Conservation (phyloP, 37 sponge, comb jelly and placozoan species). For the Diacarnus erythraeanus region DNA sequence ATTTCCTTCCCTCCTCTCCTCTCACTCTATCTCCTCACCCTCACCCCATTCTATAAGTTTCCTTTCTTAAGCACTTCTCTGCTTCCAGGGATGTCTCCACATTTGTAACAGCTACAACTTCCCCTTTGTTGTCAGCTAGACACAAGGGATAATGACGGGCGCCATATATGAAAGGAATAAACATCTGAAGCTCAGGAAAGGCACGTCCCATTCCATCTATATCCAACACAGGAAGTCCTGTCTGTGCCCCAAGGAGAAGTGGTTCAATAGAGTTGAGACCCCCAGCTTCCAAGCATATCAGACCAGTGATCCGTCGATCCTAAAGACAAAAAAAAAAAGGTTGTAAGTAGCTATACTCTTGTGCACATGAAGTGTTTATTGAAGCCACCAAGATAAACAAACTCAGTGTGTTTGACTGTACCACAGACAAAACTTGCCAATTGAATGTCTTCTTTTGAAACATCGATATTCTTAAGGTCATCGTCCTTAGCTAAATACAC, state of each 20-base stretch:
- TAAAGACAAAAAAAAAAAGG: constrained; percentile 1
- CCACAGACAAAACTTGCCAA: too few relatives aligned
- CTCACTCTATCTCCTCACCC: constrained; percentile 19
- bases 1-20: neutral
- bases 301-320: constrained; percentile 43
- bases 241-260: constrained; percentile 59
- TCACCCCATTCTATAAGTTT: constrained; percentile 77
- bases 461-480: constrained; percentile 22
- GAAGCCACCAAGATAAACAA: too few relatives aligned
- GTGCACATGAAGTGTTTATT: too few relatives aligned
- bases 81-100: constrained; percentile 31
- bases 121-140: constrained; percentile 65
- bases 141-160: constrained; percentile 43
- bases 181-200: constrained; percentile 93
- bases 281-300: constrained; percentile 76
- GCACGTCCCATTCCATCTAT: constrained; percentile 91
- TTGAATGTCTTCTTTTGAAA: too few relatives aligned
- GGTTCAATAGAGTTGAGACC: constrained; percentile 81
- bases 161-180: constrained; percentile 71
- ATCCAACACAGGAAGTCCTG: constrained; percentile 77
- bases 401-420: too few relatives aligned
- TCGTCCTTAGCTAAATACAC: constrained; percentile 12
- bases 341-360: too few relatives aligned
- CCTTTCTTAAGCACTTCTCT: constrained; percentile 68
- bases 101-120: constrained; percentile 36